Conservation (phyloP, 2,113 vertebrate genomes). For the Lynx canadensis region DNA sequence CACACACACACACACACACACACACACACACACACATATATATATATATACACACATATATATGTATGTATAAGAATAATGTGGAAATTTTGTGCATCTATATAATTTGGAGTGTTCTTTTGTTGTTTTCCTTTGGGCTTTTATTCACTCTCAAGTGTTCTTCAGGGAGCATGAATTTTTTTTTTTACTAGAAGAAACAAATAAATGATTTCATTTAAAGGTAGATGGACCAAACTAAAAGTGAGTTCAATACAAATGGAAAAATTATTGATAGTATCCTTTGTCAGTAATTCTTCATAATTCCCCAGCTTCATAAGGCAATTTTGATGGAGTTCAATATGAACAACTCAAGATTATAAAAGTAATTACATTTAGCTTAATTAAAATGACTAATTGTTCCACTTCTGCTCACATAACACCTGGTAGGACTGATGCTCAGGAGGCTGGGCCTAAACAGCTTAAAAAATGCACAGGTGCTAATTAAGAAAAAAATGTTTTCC, state of each 20-base stretch:
- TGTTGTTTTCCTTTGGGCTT: conserved; percentile 31
- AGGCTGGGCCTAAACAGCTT: background rate
- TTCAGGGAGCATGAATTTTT: background rate
- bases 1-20: background rate
- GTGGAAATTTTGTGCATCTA: background rate
- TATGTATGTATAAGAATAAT: background rate
- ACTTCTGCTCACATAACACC: background rate
- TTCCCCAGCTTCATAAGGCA: background rate
- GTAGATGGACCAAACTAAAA: background rate
- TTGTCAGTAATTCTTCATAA: conserved; percentile 5
- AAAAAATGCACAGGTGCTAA: background rate
- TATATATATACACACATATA: background rate
- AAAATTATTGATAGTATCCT: background rate
- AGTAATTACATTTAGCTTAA: background rate
- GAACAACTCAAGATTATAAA: background rate
- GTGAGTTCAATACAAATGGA: background rate
- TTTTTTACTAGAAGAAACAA: background rate
- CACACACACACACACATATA: background rate
- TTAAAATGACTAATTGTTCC: conserved; percentile 15
- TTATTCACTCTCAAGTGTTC: background rate
- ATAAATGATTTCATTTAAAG: conserved; percentile 9
- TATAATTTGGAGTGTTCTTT: background rate
- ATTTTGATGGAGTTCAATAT: background rate
- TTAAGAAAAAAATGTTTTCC: background rate
- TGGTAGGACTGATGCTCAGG: background rate